These are phyloP conservation scores for Callitettix versicolor DNA, from an alignment of 1,140 invertebrate species.

Conservation along the genomic window DNA sequence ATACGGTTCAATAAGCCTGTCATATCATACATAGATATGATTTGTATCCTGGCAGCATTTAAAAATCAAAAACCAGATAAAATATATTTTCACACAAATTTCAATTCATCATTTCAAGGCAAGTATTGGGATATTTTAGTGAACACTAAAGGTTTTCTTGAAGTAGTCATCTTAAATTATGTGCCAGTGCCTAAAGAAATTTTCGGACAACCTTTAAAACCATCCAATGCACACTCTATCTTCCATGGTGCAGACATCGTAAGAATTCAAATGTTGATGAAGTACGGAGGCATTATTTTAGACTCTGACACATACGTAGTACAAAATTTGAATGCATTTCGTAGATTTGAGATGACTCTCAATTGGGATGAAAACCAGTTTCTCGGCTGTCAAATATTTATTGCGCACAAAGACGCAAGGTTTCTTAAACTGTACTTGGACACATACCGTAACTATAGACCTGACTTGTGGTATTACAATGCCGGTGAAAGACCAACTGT, in stretches of 20 bases:
- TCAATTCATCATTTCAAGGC: slow-evolving; percentile 9
- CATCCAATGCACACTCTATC: no score
- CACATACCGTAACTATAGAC: slow-evolving; percentile 25
- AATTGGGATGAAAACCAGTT: slow-evolving; percentile 29
- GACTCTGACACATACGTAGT: slow-evolving; percentile 24
- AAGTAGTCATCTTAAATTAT: slow-evolving; percentile 14
- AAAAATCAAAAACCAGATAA: slow-evolving; percentile 23
- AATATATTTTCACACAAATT: slow-evolving; percentile 23
- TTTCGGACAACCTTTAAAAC: slow-evolving; percentile 27
- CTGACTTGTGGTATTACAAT: slow-evolving; percentile 29
- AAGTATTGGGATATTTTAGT: slow-evolving; percentile 21
- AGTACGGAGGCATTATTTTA: slow-evolving; percentile 26
- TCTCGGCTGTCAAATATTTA: slow-evolving; percentile 24
- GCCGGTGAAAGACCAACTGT: slow-evolving; percentile 26
- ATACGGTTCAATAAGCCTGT: slow-evolving; percentile 11
- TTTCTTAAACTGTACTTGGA: slow-evolving; percentile 29
- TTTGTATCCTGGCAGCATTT: slow-evolving; percentile 21
- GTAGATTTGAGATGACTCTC: slow-evolving; percentile 32
- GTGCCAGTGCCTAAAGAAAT: slow-evolving; percentile 23
- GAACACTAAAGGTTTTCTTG: slow-evolving; percentile 9
- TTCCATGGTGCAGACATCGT: slow-evolving; percentile 22
- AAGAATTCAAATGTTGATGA: slow-evolving; percentile 19
- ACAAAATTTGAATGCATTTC: slow-evolving; percentile 19
- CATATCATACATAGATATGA: not conserved
- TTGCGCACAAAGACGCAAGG: slow-evolving; percentile 28